Base-by-base conservation (phyloP, 2,113 vertebrate genomes). In the Cyrtonyx montezumae region DNA sequence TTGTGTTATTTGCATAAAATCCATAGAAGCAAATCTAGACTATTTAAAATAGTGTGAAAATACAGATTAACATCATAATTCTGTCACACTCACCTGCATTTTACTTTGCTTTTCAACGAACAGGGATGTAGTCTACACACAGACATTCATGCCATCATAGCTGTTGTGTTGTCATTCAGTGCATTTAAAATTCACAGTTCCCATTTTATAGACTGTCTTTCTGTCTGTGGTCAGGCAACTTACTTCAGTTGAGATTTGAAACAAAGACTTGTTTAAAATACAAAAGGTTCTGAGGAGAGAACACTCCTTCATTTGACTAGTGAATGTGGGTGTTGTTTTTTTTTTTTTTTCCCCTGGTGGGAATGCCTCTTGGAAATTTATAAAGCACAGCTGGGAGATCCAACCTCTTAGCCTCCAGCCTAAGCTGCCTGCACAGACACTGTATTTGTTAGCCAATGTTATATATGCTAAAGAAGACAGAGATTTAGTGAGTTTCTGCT, bases 401-500 rank as follows among this genome's bases (percentile, higher is more conserved):
- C 61, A 75, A 3, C 22, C 26, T 85, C 53, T 53, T 68, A 93
- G 69, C n/a, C 68, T 93, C 55, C 68, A 79, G 79, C 61, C 45
- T 36, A 63, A 53, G 56, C 69, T 75, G 78, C 49, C 37, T 76
- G 45, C 58, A 69, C n/a, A 81, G 78, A 62, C 36, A 7, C 32
- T 45, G 9, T 46, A 55, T 74, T 77, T 90, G 56, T 81, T 66
- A 93, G 56, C 37, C 92, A 90, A 69, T 77, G 36, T 56, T 87
- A 90, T 76, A 78, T 6, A 79, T 58, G 43, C 36, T 88, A 78
- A 83, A 90, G 61, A 90, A 85, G 58, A 20, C 87, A 66, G 87
- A 83, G 45, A 73, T 75, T 88, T 89, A 65, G 70, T 46, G 32
- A 59, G 22, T 87, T 90, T 88, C 65, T 94, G 14, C 79, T 75